These are phyloP conservation scores for Eilema depressum DNA, from an alignment of 2,888 invertebrate genomes.

Conservation along the genomic window DNA sequence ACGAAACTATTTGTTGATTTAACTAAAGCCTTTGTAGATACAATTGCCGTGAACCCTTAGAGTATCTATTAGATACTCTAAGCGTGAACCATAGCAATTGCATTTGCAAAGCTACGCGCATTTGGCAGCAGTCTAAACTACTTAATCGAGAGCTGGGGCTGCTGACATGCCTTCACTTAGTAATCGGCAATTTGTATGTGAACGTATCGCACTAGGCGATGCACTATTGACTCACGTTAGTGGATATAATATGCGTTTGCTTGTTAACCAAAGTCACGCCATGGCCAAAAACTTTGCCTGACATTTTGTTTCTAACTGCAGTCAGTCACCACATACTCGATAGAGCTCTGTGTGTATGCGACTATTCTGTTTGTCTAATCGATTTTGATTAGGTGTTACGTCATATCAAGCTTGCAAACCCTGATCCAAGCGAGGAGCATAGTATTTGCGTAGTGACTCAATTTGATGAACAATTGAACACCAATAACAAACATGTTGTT, in stretches of 20 bases:
- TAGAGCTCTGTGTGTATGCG: conserved; percentile 25
- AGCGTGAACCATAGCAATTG: conserved; percentile 52
- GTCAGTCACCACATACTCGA: conserved; percentile 31
- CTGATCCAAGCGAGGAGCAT: conserved; percentile 10
- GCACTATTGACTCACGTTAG: not conserved
- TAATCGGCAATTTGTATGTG: conserved; percentile 14
- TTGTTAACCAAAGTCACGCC: not conserved
- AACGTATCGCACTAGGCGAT: conserved; percentile 1
- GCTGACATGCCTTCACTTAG: conserved; percentile 29
- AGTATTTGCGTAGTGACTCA: conserved; percentile 10
- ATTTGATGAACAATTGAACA: conserved; percentile 6
- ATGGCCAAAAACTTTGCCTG: conserved; percentile 1
- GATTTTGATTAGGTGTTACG: conserved; percentile 49
- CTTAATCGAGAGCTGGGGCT: conserved; percentile 34
- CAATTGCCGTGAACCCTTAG: too few species aligned
- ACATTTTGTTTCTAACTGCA: conserved; percentile 45
- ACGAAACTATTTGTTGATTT: conserved; percentile 28
- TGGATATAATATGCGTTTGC: not conserved
- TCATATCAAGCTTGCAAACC: conserved; percentile 16
- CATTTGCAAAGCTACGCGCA: conserved; percentile 54
- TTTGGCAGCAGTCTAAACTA: conserved; percentile 53
- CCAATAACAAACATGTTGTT: too few species aligned
- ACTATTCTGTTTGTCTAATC: conserved; percentile 47
- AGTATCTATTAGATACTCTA: too few species aligned
- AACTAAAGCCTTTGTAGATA: conserved; percentile 36